Conservation (phyloP, 2,113 vertebrate genomes). For the Hemicordylus capensis region DNA sequence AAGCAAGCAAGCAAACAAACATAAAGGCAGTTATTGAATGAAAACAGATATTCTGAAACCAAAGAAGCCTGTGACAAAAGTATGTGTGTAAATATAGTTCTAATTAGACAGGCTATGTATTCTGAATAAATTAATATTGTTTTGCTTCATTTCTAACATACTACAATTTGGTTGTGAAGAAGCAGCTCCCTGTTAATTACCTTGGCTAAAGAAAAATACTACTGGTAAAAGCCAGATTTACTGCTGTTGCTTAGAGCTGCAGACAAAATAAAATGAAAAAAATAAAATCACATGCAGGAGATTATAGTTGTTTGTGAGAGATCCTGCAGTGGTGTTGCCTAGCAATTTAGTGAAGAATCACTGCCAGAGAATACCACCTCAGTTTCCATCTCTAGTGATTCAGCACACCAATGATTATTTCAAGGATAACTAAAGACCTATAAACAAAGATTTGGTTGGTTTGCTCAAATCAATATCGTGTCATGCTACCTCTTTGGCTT, state of each 20-base stretch:
- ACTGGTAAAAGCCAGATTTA: conserved; percentile 78
- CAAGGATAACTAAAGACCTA: not conserved
- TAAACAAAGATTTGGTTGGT: not conserved
- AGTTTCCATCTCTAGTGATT: conserved; percentile 84
- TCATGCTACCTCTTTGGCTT: too few relatives aligned
- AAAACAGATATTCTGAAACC: conserved; percentile 17
- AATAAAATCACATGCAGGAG: conserved; percentile 69
- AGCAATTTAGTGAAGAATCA: conserved; percentile 74
- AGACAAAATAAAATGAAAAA: conserved; percentile 77
- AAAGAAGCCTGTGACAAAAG: conserved; percentile 27
- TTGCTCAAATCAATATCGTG: not conserved
- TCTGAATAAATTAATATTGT: conserved; percentile 59
- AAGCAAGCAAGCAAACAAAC: too few relatives aligned
- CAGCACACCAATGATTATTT: conserved; percentile 59
- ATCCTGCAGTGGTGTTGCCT: conserved; percentile 83
- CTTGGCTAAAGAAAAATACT: conserved; percentile 64
- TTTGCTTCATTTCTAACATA: conserved; percentile 64
- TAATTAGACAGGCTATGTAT: conserved; percentile 12
- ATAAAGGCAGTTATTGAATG: not conserved
- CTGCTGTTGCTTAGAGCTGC: conserved; percentile 86
- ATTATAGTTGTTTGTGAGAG: conserved; percentile 72
- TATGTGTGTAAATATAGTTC: not conserved
- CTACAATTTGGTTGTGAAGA: conserved; percentile 60
- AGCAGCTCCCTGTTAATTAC: conserved; percentile 63
- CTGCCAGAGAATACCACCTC: conserved; percentile 51